phyloP scores from a whole-genome alignment of 2,888 invertebrate genomes.

The Lasioglossum calceatum region DNA sequence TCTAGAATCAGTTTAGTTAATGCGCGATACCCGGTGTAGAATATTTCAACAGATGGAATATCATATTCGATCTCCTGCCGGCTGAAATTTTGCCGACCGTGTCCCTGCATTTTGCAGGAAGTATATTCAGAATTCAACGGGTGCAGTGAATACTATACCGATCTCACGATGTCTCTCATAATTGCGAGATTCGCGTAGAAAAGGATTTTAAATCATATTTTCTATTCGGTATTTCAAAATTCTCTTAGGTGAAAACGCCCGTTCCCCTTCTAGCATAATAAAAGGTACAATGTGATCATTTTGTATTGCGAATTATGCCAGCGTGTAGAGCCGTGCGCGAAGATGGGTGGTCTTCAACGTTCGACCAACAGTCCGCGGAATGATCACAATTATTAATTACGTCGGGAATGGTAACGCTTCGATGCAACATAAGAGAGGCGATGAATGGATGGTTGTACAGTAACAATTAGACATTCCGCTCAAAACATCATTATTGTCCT shows the following conservation, averaged over 20 bases:
- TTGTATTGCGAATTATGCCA: not conserved
- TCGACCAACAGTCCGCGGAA: not conserved
- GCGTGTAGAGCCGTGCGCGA: not conserved
- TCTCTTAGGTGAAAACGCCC: not conserved
- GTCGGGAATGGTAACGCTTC: not conserved
- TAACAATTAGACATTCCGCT: constrained; percentile 56
- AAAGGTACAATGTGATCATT: not conserved
- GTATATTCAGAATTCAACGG: not conserved
- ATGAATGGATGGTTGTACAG: constrained; percentile 33
- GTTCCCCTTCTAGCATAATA: not conserved
- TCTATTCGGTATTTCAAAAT: not conserved
- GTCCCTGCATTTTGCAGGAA: not conserved
- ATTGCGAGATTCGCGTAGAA: not conserved
- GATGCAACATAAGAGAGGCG: not conserved
- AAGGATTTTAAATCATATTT: not conserved
- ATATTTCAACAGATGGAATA: not conserved
- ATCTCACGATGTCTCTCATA: not conserved
- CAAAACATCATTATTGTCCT: constrained; percentile 61
- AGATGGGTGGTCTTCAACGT: not conserved
- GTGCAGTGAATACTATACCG: not conserved
- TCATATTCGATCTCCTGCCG: not conserved
- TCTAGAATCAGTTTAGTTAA: constrained; percentile 14
- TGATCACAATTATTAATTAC: not conserved
- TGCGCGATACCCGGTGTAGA: not conserved
- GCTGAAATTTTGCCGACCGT: not conserved